Percentiles rank a stretch among this genome's conserved stretches.
These are phyloP conservation scores for Chrysocyon brachyurus DNA, from an alignment of 2,797 vertebrate genomes.

Conservation along the genomic window DNA sequence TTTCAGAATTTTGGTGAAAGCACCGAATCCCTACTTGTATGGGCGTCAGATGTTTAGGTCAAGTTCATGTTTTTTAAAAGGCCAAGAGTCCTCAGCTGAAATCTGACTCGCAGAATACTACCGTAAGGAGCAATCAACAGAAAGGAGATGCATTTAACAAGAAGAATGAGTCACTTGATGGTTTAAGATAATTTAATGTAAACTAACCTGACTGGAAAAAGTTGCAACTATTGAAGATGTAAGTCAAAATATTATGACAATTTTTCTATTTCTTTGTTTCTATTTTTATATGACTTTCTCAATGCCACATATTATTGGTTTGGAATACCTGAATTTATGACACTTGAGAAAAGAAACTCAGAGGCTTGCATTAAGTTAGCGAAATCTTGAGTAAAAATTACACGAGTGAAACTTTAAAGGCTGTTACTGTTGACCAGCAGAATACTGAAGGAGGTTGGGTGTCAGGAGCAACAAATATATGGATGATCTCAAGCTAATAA, in stretches of 20 bases:
- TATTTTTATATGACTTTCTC: not conserved
- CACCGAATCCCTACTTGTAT: not conserved
- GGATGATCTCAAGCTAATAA: not conserved
- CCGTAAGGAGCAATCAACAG: not conserved
- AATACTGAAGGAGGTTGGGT: not conserved
- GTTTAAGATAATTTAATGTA: not conserved
- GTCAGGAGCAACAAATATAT: not conserved
- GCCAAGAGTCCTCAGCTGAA: not conserved
- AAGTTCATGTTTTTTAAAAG: not conserved
- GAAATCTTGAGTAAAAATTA: not conserved
- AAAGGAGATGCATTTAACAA: not conserved
- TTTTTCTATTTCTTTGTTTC: not conserved
- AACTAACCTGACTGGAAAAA: not conserved
- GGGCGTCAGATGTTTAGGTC: not conserved
- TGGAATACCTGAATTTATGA: not conserved
- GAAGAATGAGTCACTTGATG: not conserved
- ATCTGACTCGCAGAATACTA: not conserved
- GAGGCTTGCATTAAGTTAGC: not conserved
- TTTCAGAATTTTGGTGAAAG: not conserved
- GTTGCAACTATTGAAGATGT: not conserved
- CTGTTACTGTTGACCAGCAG: not conserved
- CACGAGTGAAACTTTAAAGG: not conserved
- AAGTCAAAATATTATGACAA: not conserved
- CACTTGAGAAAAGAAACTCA: not conserved
- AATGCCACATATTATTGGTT: not conserved